Evolutionary conservation across 2,888 invertebrate species (phyloP).

Genomic region (Pogonocherus hispidulus): DNA sequence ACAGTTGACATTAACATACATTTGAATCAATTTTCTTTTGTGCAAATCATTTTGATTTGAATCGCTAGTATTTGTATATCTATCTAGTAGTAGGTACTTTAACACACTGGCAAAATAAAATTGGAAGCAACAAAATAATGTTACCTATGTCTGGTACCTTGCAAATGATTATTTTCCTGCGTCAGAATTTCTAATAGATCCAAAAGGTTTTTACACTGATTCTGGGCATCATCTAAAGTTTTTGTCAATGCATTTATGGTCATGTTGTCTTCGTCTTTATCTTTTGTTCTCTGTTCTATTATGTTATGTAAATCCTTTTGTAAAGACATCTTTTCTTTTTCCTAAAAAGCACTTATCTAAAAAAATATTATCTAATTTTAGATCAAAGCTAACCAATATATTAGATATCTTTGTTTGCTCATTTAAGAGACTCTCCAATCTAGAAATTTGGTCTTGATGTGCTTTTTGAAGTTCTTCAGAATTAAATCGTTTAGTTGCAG

Average conservation of each 20-base stretch:
- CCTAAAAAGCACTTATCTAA: constrained; percentile 44
- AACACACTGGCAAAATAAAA: no score
- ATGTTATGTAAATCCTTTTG: constrained; percentile 55
- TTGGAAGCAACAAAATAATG: no score
- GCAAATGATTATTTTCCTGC: constrained; percentile 59
- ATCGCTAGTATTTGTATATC: no score
- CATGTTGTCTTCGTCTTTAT: constrained; percentile 51
- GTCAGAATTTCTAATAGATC: constrained; percentile 55
- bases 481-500: constrained; percentile 53
- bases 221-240: constrained; percentile 57
- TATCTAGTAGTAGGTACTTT: no score
- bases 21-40: no score
- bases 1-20: no score
- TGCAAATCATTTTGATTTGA: no score
- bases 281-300: constrained; percentile 45
- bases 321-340: constrained; percentile 52
- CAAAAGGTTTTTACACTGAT: constrained; percentile 59
- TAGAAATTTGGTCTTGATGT: constrained; percentile 55
- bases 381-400: constrained; percentile 43
- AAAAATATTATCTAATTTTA: background rate
- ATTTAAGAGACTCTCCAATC: constrained; percentile 54
- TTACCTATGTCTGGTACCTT: no score
- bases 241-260: constrained; percentile 51
- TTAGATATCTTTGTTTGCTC: constrained; percentile 52
- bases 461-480: constrained; percentile 57